A percentile compares a stretch with the other conserved stretches of the same genome.
Conservation (phyloP, 2,113 vertebrate genomes). For the Crypturellus undulatus region DNA sequence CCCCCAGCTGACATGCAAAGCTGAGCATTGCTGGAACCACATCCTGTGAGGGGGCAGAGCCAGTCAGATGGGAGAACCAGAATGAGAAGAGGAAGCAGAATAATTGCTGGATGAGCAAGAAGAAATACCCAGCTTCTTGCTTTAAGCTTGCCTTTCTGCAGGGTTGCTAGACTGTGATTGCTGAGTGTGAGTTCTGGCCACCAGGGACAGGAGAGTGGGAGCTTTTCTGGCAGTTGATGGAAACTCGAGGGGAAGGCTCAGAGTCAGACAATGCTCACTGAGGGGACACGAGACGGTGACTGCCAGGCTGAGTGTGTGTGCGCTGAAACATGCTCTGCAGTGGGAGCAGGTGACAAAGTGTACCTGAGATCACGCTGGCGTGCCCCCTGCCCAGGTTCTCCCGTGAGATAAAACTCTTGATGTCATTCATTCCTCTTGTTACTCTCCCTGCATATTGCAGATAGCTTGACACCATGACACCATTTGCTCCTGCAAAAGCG, state of each 20-base stretch:
- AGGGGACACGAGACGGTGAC: accelerated
- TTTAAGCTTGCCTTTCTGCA: not conserved
- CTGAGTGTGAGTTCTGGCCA: not conserved
- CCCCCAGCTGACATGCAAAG: slow-evolving; percentile 9
- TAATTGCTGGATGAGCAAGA: slow-evolving; percentile 20
- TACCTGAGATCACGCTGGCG: not conserved
- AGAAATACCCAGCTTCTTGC: not conserved
- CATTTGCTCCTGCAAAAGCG: not conserved
- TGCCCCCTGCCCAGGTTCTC: not conserved
- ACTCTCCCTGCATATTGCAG: not conserved
- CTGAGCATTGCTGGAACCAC: not conserved
- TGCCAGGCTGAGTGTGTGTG: not conserved
- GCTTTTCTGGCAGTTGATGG: not conserved
- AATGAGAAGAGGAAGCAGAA: slow-evolving; percentile 2
- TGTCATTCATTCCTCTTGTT: not conserved
- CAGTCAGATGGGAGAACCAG: not conserved
- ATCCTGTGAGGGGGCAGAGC: not conserved
- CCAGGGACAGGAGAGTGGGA: not conserved
- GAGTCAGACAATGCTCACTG: not conserved
- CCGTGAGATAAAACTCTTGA: not conserved
- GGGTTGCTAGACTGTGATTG: not conserved
- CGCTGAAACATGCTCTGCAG: not conserved
- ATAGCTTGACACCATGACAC: accelerated
- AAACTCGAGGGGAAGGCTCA: not conserved
- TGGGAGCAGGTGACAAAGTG: not conserved